Evolutionary conservation across 2,797 vertebrate species (phyloP).

Genomic region (Xenentodon cancila): DNA sequence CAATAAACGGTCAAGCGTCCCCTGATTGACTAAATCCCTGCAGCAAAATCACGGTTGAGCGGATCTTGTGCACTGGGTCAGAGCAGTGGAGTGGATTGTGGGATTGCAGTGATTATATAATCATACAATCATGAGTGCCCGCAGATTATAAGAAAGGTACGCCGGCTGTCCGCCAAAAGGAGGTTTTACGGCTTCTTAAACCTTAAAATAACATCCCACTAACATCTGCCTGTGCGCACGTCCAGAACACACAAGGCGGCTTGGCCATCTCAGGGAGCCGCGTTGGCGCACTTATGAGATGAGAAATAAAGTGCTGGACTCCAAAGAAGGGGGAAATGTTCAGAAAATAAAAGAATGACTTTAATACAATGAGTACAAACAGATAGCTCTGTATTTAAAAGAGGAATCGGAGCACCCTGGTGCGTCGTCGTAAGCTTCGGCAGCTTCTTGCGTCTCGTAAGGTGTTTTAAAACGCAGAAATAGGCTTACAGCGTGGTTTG

Average conservation of each 20-base stretch:
- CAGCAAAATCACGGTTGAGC: conserved; percentile 28
- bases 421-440: too few species aligned
- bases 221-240: background rate
- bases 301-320: too few species aligned
- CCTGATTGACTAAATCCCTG: conserved; percentile 5
- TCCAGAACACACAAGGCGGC: conserved; percentile 6
- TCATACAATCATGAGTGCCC: conserved; percentile 31
- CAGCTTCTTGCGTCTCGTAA: too few species aligned
- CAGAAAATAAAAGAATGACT: too few species aligned
- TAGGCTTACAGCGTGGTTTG: conserved; percentile 1
- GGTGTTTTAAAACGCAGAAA: conserved; percentile 5
- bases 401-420: too few species aligned
- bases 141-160: conserved; percentile 33
- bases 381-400: too few species aligned
- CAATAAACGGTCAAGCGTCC: conserved; percentile 22
- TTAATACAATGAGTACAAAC: too few species aligned
- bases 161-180: conserved; percentile 43
- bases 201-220: conserved; percentile 7
- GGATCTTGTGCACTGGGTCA: conserved; percentile 29
- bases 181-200: conserved; percentile 54
- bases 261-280: background rate
- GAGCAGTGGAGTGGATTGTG: conserved; percentile 29
- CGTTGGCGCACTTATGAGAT: background rate
- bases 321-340: too few species aligned
- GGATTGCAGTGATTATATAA: conserved; percentile 59